phyloP scores from a whole-genome alignment of 2,113 vertebrate genomes.

The Vidua macroura region DNA sequence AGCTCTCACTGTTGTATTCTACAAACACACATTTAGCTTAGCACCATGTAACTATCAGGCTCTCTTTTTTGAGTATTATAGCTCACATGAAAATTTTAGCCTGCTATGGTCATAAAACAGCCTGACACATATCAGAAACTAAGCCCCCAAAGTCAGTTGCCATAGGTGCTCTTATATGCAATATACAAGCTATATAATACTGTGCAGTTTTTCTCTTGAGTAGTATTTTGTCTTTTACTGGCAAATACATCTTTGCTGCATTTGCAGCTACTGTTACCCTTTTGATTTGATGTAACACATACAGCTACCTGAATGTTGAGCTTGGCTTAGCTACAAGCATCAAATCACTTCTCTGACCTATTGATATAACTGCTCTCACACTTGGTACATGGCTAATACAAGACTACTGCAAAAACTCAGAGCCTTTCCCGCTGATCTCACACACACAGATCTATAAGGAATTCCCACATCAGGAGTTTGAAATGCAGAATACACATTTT shows the following conservation, averaged over 20 bases:
- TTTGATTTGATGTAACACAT: neutral
- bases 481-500: neutral
- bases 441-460: neutral
- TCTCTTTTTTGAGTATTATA: neutral
- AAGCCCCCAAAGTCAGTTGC: neutral
- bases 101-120: neutral
- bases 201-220: neutral
- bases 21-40: neutral
- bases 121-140: neutral
- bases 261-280: neutral
- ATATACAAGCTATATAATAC: neutral
- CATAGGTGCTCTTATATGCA: neutral
- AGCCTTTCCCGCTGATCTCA: neutral
- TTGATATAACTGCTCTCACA: neutral
- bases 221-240: neutral
- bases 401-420: neutral
- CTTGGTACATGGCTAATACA: neutral
- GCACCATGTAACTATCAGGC: neutral
- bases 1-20: neutral
- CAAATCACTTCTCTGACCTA: neutral
- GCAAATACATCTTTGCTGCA: neutral
- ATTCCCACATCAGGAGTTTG: neutral
- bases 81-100: neutral
- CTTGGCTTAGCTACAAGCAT: neutral
- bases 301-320: neutral